A percentile compares a stretch with the other conserved stretches of the same genome.
Evolutionary conservation across 2,888 invertebrate genomes (phyloP).

Genomic region (Hetaerina titia): DNA sequence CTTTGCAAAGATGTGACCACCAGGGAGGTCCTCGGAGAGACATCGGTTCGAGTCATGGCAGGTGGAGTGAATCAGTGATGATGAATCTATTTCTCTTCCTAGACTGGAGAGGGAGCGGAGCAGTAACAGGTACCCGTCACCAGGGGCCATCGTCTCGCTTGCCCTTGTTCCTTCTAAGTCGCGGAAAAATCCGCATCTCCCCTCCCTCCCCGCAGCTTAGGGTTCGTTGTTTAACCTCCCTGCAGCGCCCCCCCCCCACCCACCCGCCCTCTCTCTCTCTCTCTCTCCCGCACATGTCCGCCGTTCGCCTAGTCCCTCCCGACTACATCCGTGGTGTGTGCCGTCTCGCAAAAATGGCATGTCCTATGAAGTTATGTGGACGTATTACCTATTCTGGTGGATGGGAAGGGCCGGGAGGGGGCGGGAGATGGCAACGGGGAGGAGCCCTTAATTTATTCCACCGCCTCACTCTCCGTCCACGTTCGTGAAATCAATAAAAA

Average conservation of each 20-base stretch:
- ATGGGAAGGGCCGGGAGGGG: neutral
- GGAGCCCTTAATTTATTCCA: conserved; percentile 50
- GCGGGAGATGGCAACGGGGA: neutral
- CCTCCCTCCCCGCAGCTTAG: neutral
- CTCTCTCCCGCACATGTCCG: neutral
- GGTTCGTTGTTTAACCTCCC: neutral
- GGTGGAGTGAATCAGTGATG: neutral
- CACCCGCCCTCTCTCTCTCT: neutral
- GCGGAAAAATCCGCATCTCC: neutral
- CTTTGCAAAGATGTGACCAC: neutral
- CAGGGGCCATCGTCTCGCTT: too few species aligned
- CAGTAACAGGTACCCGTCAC: neutral
- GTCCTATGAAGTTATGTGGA: conserved; percentile 44
- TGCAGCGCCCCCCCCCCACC: neutral
- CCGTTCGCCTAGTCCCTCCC: neutral
- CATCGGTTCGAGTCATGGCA: neutral
- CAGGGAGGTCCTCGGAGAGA: neutral
- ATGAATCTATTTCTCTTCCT: neutral
- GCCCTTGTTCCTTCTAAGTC: neutral
- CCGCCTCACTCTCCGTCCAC: neutral
- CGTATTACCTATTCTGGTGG: conserved; percentile 45
- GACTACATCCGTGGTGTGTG: neutral
- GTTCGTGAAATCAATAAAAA: conserved; percentile 43
- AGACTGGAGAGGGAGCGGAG: neutral
- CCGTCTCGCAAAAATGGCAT: conserved; percentile 13